phyloP scores from a whole-genome alignment of 2,888 invertebrate genomes.

The Eledone cirrhosa region DNA sequence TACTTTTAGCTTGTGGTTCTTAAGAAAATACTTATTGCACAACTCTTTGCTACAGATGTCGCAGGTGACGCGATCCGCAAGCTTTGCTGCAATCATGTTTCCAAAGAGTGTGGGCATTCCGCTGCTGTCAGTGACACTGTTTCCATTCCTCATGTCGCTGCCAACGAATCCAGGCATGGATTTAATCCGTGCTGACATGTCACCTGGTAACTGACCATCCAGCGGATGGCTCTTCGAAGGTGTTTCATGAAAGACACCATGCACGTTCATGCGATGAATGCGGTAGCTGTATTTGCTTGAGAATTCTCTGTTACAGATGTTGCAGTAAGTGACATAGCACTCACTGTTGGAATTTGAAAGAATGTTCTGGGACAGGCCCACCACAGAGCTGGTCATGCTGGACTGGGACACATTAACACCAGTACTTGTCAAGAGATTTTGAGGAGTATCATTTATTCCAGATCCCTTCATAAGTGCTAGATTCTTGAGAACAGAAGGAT shows the following conservation, averaged over 20 bases:
- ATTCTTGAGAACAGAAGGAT: slow-evolving; percentile 21
- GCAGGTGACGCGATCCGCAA: slow-evolving; percentile 71
- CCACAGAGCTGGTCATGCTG: slow-evolving; percentile 15
- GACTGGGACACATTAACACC: slow-evolving; percentile 9
- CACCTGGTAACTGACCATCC: slow-evolving; percentile 11
- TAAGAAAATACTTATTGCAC: slow-evolving; percentile 99
- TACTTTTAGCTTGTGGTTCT: slow-evolving; percentile 99
- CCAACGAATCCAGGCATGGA: slow-evolving; percentile 33
- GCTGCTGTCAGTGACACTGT: neutral
- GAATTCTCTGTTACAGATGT: slow-evolving; percentile 77
- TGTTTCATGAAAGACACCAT: slow-evolving; percentile 55
- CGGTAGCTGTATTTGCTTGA: slow-evolving; percentile 82
- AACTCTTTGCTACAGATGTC: slow-evolving; percentile 98
- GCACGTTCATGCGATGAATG: slow-evolving; percentile 61
- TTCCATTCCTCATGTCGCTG: slow-evolving; percentile 24
- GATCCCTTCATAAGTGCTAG: slow-evolving; percentile 23
- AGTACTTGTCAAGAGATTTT: slow-evolving; percentile 26
- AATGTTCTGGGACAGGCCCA: slow-evolving; percentile 23
- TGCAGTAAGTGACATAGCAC: slow-evolving; percentile 51
- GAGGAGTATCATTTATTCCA: slow-evolving; percentile 22
- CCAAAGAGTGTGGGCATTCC: slow-evolving; percentile 59
- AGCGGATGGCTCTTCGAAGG: slow-evolving; percentile 30
- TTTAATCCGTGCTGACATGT: slow-evolving; percentile 35
- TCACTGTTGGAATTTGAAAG: slow-evolving; percentile 31
- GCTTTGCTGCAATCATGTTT: slow-evolving; percentile 65